Evolutionary conservation across 2,113 vertebrate genomes (phyloP).

Genomic region (Trichechus manatus): DNA sequence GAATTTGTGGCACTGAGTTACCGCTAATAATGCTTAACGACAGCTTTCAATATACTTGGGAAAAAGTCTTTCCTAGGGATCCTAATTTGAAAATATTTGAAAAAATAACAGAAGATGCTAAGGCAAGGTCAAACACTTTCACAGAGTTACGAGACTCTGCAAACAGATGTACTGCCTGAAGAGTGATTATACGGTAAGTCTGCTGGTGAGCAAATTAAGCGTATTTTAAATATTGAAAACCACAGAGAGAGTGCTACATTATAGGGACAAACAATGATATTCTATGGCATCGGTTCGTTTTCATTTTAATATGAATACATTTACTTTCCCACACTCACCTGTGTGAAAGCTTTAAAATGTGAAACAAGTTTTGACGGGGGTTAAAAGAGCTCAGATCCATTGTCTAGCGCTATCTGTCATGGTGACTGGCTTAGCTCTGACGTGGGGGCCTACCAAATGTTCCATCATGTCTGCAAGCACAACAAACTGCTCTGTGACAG

Average conservation of each 20-base stretch:
- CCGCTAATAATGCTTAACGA: not conserved
- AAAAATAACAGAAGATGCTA: not conserved
- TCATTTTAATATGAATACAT: not conserved
- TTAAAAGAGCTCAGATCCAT: not conserved
- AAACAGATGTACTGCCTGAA: not conserved
- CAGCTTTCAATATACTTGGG: not conserved
- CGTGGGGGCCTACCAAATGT: not conserved
- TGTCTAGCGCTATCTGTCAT: not conserved
- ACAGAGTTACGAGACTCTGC: not conserved
- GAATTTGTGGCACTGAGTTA: not conserved
- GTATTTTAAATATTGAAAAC: not conserved
- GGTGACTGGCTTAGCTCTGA: not conserved
- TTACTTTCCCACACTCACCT: not conserved
- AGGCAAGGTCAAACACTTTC: not conserved
- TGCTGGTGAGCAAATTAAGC: conserved; percentile 28
- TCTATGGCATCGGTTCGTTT: not conserved
- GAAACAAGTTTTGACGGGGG: not conserved
- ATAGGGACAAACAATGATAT: not conserved
- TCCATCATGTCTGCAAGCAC: not conserved
- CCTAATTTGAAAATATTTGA: not conserved
- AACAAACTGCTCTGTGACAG: not conserved
- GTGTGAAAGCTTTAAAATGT: not conserved
- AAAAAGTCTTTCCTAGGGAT: not conserved
- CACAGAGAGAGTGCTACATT: not conserved
- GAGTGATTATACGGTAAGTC: not conserved